Evolutionary conservation across 35 echinoderm and acorn worm species (phyloP), one percentile per base, ranked within the genome.

Genomic region (Holothuria glaberrima): DNA sequence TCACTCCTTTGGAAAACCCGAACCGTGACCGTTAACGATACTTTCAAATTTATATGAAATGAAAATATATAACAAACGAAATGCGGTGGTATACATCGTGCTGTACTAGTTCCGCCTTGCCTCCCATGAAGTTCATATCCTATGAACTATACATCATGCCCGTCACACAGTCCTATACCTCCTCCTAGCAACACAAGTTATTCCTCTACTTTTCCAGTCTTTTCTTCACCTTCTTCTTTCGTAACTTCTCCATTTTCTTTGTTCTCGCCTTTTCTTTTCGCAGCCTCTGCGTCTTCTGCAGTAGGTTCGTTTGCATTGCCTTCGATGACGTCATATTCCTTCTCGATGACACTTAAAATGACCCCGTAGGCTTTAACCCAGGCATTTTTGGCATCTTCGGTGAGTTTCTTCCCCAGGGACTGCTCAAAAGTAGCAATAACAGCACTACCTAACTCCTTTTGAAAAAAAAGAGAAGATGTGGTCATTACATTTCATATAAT

Each of bases 331-430:
- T 84, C 80, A 84, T 84, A 74, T 76, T 74, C 87, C 25, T 57
- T 76, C 48, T 52, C 24, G 18, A 89, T 89, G n/a, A 89, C 68
- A 58, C 66, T 28, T 4, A 74, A 26, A 30, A 89, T 89, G 2
- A 89, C 87, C 26, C 87, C 87, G 44, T 74, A 89, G 22, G 87
- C 87, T 76, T 89, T 89, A 6, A 60, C 50, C 87, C 87, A 89
- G 17, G 87, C 64, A n/a, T 71, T 74, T 38, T 76, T 89, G 3
- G n/a, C 56, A 33, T 89, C 67, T 31, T 89, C 87, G 4, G 87
- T 73, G 24, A 74, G 38, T 20, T 59, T 74, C 22, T 75, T 74
- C 10, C 87, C 87, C 7, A 74, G 50, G 16, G 41, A 30, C 17
- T 71, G 34, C 29, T 89, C 87, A 32, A 89, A 56, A 10, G 70